Conservation (phyloP, 2,797 vertebrate species). For the Sciurus carolinensis region DNA sequence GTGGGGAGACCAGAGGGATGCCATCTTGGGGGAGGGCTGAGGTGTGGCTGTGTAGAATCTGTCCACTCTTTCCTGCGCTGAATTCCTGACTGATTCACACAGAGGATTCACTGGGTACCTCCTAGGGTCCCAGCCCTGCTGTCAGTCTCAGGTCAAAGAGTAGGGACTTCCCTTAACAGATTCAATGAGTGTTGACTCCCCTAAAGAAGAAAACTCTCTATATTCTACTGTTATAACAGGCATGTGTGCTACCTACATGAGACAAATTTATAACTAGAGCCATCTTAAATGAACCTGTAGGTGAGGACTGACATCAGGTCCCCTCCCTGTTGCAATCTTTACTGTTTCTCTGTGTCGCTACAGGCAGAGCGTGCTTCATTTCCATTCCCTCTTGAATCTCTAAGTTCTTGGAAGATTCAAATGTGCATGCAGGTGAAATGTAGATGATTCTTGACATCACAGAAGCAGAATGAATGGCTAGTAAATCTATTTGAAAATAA, state of each 20-base stretch:
- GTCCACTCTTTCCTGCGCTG: neutral
- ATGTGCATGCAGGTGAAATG: neutral
- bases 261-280: too few relatives aligned
- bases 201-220: neutral
- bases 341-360: accelerated
- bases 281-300: neutral
- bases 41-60: neutral
- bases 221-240: neutral
- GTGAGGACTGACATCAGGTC: neutral
- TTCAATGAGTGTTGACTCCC: neutral
- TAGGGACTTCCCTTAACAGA: neutral
- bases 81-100: neutral
- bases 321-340: neutral
- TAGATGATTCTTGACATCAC: neutral
- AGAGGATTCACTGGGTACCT: neutral
- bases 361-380: accelerated
- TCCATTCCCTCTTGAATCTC: neutral
- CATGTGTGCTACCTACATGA: neutral
- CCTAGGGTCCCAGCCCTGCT: neutral
- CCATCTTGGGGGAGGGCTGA: neutral
- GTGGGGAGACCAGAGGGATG: neutral
- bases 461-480: neutral
- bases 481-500: slow-evolving; percentile 42
- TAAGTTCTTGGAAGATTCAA: neutral
- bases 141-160: neutral